Conservation (phyloP, 2,797 vertebrate species). For the Acanthiza pusilla region DNA sequence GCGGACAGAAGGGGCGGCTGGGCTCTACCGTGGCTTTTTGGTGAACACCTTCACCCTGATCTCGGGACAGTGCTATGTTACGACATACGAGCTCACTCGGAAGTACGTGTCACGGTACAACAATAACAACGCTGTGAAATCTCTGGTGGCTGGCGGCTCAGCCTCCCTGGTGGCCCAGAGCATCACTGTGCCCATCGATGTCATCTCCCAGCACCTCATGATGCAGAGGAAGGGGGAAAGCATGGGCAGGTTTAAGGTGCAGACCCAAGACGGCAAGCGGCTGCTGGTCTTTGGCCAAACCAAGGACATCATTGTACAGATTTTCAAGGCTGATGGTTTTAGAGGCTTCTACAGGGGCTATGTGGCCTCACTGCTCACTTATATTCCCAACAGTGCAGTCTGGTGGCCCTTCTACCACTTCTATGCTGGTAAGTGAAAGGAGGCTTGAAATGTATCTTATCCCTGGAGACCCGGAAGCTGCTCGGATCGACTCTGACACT, state of each 20-base stretch:
- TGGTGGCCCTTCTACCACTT: slow-evolving; percentile 99
- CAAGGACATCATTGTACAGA: slow-evolving; percentile 89
- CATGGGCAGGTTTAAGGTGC: slow-evolving; percentile 86
- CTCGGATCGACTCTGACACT: fast-evolving
- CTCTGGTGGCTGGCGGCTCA: slow-evolving; percentile 89
- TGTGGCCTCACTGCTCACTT: slow-evolving; percentile 92
- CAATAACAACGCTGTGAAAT: slow-evolving; percentile 90
- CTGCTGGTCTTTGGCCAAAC: slow-evolving; percentile 86
- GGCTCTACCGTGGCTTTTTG: slow-evolving; percentile 93
- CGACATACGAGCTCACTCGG: slow-evolving; percentile 93
- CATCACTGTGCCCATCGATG: slow-evolving; percentile 96
- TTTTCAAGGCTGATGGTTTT: slow-evolving; percentile 87
- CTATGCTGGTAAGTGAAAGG: slow-evolving; percentile 84
- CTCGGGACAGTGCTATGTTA: slow-evolving; percentile 98
- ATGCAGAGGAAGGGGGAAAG: slow-evolving; percentile 88
- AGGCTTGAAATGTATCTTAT: fast-evolving
- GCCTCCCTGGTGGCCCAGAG: slow-evolving; percentile 96
- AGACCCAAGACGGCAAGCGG: slow-evolving; percentile 39
- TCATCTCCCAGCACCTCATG: slow-evolving; percentile 96
- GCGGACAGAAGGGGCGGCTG: slow-evolving; percentile 80
- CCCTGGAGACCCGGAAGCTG: not conserved
- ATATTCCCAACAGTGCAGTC: slow-evolving; percentile 95
- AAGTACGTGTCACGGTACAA: slow-evolving; percentile 89
- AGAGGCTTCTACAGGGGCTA: slow-evolving; percentile 95
- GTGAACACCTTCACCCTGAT: slow-evolving; percentile 95